Evolutionary conservation across 2,888 invertebrate species (phyloP), one percentile per base, ranked within the genome.

Genomic region (Nomada fucata): DNA sequence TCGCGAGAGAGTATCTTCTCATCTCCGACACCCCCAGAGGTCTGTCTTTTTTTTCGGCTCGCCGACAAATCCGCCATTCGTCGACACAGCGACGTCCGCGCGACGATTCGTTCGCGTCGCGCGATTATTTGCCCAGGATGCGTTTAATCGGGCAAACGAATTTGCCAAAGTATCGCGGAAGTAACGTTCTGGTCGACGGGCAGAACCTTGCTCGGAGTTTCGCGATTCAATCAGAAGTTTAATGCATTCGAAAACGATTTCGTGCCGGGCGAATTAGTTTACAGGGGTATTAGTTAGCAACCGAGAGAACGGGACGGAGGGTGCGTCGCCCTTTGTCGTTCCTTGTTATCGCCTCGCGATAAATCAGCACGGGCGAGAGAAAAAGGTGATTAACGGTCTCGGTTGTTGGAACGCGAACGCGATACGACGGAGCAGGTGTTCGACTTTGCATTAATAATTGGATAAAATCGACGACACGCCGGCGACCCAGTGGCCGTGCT

Each of bases 361-460:
- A 52, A 13, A 50, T 52, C 55, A 18, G 44, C 11, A 1, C n/a
- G 2, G 15, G 1, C 7, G 15, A 50, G 26, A 1, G 13, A 9
- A 42, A 61, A 26, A 73, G 68, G 61, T 61, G 67, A 79, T 72
- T 52, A 71, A 64, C 52, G 4, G 68, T 13, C n/a, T 36, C 18
- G 42, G 29, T 23, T 47, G 18, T 2, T 50, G 60, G 67, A 55
- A 67, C 53, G 26, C 65, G 53, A n/a, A 13, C 68, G 44, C 70
- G 65, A 60, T 59, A 57, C 42, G 42, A 42, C 1, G 23, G 26
- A 36, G 13, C 81, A 80, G 61, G 67, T 72, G 72, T 67, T 72
- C 67, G 42, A 64, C 59, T 79, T 79, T 63, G 20, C 67, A 80
- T 80, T 73, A 80, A 80, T 80, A 80, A 80, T 80, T 80, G 80